Percentiles rank a stretch among this genome's conserved stretches.
Evolutionary conservation across 53 echinoderm and acorn worm species (phyloP).

Genomic region (Arbacia lixula): DNA sequence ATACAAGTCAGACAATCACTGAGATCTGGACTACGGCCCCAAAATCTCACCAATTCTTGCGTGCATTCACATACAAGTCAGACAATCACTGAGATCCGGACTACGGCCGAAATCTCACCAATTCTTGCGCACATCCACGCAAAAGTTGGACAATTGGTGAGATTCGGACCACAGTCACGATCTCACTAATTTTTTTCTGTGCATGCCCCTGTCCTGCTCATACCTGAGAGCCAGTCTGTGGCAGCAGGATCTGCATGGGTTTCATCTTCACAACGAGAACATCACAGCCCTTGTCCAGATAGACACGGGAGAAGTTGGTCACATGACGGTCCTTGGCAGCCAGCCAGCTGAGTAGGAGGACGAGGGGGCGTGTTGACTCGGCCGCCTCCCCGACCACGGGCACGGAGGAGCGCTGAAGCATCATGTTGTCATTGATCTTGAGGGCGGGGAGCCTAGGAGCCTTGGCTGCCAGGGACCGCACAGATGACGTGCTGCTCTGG

Average conservation of each 20-base stretch:
- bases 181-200: no score
- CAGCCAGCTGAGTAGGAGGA: slow-evolving; percentile 89
- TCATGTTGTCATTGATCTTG: slow-evolving; percentile 68
- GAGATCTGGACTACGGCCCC: no score
- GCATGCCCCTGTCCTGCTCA: no score
- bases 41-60: no score
- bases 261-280: slow-evolving; percentile 73
- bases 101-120: no score
- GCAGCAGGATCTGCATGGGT: slow-evolving; percentile 81
- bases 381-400: not conserved
- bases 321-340: slow-evolving; percentile 89
- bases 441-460: slow-evolving; percentile 37
- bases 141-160: no score
- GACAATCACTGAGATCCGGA: no score
- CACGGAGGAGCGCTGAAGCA: slow-evolving; percentile 50
- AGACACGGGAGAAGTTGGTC: slow-evolving; percentile 72
- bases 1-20: no score
- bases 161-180: no score
- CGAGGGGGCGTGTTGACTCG: slow-evolving; percentile 73
- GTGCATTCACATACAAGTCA: no score
- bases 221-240: slow-evolving; percentile 74
- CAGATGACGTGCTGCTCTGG: slow-evolving; percentile 11
- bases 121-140: no score
- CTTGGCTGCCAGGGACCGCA: not conserved
- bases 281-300: slow-evolving; percentile 83